These are phyloP conservation scores for Corynorhinus townsendii DNA, from an alignment of 2,113 vertebrate species.

Conservation along the genomic window DNA sequence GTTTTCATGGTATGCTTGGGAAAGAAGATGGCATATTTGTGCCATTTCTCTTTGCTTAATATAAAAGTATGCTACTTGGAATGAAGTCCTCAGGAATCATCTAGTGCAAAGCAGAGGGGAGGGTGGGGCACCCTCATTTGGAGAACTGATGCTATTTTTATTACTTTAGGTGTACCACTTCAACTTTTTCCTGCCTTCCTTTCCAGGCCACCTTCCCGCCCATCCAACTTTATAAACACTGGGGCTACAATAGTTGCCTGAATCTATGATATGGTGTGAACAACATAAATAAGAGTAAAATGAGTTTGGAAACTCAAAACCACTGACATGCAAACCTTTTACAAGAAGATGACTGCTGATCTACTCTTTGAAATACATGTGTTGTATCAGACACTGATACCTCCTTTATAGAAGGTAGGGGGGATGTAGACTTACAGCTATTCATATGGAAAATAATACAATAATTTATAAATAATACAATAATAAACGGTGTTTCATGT, in stretches of 20 bases:
- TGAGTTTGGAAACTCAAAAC: background rate
- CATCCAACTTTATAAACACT: background rate
- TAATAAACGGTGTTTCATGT: background rate
- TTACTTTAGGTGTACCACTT: background rate
- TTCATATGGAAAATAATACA: background rate
- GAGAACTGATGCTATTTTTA: background rate
- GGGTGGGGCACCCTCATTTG: background rate
- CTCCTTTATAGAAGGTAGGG: background rate
- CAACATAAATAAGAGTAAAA: background rate
- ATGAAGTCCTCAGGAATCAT: background rate
- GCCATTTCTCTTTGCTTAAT: background rate
- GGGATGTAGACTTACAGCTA: background rate
- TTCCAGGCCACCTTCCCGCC: background rate
- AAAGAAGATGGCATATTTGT: constrained; percentile 7
- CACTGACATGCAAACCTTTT: background rate
- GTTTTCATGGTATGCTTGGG: background rate
- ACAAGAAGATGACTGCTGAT: background rate
- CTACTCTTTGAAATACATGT: background rate
- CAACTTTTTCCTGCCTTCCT: background rate
- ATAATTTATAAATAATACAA: background rate
- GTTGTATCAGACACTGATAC: background rate
- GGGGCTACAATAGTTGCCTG: background rate
- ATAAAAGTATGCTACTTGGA: background rate
- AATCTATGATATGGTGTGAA: background rate
- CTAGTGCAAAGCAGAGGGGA: background rate